These are phyloP conservation scores for Megaptera novaeangliae DNA, from an alignment of 2,113 vertebrate species.

Conservation along the genomic window DNA sequence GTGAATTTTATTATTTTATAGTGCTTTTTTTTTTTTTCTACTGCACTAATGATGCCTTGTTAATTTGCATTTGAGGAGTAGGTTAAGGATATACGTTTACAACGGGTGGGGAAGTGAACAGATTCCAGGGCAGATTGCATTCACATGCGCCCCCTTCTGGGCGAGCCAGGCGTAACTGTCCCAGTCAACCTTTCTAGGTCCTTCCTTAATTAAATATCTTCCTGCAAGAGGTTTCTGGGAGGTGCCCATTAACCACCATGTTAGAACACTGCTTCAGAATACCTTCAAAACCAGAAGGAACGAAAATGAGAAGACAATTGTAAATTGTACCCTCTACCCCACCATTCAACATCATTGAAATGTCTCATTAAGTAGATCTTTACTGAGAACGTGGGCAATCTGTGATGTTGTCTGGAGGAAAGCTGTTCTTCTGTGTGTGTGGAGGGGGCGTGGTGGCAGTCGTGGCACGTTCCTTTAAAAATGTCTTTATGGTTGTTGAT, in stretches of 20 bases:
- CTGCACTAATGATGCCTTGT: not conserved
- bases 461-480: not conserved
- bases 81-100: not conserved
- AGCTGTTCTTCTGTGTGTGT: not conserved
- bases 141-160: conserved; percentile 39
- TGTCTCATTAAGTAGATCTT: conserved; percentile 7
- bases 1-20: not conserved
- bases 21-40: not conserved
- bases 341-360: conserved; percentile 6
- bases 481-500: not conserved
- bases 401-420: not conserved
- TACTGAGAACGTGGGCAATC: not conserved
- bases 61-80: not conserved
- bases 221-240: not conserved
- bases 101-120: not conserved
- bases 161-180: not conserved
- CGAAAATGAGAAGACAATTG: not conserved
- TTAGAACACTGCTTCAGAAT: not conserved
- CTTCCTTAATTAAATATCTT: not conserved
- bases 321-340: not conserved
- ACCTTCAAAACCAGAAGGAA: not conserved
- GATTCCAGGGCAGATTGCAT: not conserved
- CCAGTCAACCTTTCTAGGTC: not conserved
- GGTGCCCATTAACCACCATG: not conserved
- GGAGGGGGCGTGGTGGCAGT: no score